Percentiles rank a stretch among this genome's conserved stretches.
phyloP scores from a whole-genome alignment of 2,113 vertebrate genomes.

The Leptobrachium ailaonicum region DNA sequence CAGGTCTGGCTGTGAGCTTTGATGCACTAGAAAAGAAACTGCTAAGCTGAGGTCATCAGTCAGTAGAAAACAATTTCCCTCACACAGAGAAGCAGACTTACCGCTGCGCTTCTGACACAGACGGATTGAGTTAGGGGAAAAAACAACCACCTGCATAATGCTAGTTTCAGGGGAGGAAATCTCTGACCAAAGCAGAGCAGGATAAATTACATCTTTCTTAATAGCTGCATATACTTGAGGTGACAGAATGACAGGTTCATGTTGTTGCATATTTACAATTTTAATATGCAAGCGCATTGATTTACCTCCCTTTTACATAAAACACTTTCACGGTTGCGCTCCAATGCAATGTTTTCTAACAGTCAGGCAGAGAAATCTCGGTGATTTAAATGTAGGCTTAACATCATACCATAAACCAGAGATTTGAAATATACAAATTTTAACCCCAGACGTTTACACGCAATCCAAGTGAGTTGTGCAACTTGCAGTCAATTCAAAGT shows the following conservation, averaged over 20 bases:
- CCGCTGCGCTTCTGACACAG: conserved; percentile 70
- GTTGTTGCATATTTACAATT: conserved; percentile 35
- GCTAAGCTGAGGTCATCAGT: conserved; percentile 75
- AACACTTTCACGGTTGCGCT: conserved; percentile 50
- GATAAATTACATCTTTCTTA: conserved; percentile 54
- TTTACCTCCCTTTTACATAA: conserved; percentile 54
- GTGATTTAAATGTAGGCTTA: conserved; percentile 47
- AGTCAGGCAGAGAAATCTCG: conserved; percentile 55
- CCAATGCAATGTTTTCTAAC: conserved; percentile 50
- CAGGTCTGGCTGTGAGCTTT: conserved; percentile 73
- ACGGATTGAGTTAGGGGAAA: conserved; percentile 54
- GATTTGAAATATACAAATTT: conserved; percentile 55
- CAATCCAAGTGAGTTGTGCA: conserved; percentile 39
- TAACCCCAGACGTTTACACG: conserved; percentile 35
- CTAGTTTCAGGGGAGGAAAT: conserved; percentile 54
- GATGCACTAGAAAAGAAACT: conserved; percentile 73
- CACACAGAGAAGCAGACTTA: conserved; percentile 69
- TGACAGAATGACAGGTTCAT: conserved; percentile 44
- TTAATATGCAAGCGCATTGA: conserved; percentile 53
- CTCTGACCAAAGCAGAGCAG: conserved; percentile 57
- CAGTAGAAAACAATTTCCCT: conserved; percentile 79
- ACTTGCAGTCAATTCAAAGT: conserved; percentile 33
- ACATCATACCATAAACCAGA: conserved; percentile 46
- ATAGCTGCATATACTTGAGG: conserved; percentile 50
- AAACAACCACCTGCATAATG: conserved; percentile 59